These are phyloP conservation scores for Crepidodera aurea DNA, from an alignment of 2,888 invertebrate genomes.

Conservation along the genomic window DNA sequence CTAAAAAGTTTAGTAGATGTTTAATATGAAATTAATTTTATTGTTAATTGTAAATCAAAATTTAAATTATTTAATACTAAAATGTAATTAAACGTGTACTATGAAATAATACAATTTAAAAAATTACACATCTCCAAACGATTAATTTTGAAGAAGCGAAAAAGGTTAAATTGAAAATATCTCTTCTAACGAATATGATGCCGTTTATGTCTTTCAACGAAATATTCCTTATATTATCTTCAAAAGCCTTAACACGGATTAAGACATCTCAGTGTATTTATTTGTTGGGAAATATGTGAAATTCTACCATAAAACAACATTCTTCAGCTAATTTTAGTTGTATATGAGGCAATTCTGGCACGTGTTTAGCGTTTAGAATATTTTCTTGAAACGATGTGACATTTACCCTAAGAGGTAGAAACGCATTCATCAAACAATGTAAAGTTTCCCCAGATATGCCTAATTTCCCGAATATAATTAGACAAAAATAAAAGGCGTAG, in stretches of 20 bases:
- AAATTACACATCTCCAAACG: no score
- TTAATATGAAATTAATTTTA: no score
- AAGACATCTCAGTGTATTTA: slow-evolving; percentile 20
- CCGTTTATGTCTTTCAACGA: neutral
- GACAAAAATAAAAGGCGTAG: neutral
- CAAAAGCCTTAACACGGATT: slow-evolving; percentile 25
- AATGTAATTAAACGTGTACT: no score
- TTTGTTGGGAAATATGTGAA: slow-evolving; percentile 26
- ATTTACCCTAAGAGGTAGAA: slow-evolving; percentile 22
- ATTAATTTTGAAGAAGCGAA: no score
- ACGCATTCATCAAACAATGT: slow-evolving; percentile 4
- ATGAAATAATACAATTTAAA: no score
- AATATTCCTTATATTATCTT: neutral
- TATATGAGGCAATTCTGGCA: slow-evolving; percentile 23
- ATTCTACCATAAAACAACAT: slow-evolving; percentile 27
- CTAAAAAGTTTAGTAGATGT: no score
- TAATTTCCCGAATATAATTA: slow-evolving; percentile 17
- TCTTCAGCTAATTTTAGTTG: slow-evolving; percentile 29
- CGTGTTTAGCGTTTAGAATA: slow-evolving; percentile 26
- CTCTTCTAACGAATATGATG: neutral
- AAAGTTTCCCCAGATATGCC: slow-evolving; percentile 13
- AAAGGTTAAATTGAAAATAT: neutral
- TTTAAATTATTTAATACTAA: no score
- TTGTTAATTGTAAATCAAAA: no score
- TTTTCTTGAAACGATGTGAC: slow-evolving; percentile 14